Evolutionary conservation across 2,113 vertebrate species (phyloP).

Genomic region (Semnornis frantzii): DNA sequence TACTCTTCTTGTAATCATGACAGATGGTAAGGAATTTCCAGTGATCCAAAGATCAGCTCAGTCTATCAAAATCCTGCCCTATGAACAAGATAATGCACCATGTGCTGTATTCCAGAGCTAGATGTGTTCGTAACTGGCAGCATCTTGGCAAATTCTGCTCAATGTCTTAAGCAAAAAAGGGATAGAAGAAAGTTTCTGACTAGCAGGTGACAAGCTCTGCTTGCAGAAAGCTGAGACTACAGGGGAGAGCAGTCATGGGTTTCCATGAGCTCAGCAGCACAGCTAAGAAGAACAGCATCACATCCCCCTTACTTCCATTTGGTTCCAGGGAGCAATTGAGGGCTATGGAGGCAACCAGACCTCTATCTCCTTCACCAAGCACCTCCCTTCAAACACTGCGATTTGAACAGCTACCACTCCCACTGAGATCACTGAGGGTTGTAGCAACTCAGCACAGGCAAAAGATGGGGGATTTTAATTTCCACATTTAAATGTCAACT

Average conservation of each 20-base stretch:
- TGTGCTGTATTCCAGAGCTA: neutral
- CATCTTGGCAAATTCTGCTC: neutral
- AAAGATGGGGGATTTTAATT: neutral
- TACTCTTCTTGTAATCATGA: neutral
- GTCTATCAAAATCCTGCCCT: neutral
- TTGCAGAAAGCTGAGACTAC: neutral
- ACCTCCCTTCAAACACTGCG: neutral
- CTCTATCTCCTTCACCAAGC: neutral
- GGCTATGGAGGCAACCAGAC: neutral
- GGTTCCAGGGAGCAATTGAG: neutral
- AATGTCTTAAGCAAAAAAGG: neutral
- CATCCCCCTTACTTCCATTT: neutral
- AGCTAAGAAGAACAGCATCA: neutral
- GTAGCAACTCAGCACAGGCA: neutral
- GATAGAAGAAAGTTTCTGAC: neutral
- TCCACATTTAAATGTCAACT: neutral
- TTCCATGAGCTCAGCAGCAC: neutral
- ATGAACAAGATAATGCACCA: fast-evolving
- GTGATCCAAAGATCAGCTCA: constrained; percentile 1
- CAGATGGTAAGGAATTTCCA: constrained; percentile 31
- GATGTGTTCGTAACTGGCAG: neutral
- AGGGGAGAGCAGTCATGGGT: neutral
- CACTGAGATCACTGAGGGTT: neutral
- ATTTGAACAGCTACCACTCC: constrained; percentile 1
- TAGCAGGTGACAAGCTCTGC: neutral